phyloP scores from a whole-genome alignment of 1,140 invertebrate species.

The Centruroides vittatus region DNA sequence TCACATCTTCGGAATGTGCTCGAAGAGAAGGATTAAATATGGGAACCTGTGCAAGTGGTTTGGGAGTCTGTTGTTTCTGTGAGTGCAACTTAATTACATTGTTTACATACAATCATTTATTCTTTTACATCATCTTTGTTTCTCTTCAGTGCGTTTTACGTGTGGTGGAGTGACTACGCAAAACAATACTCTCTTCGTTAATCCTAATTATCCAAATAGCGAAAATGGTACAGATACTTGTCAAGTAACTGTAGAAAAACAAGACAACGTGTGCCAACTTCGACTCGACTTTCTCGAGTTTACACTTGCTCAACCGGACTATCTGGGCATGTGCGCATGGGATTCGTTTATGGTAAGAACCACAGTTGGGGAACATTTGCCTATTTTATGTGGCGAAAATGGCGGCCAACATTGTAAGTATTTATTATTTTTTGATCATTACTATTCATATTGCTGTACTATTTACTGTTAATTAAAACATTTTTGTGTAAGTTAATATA shows the following conservation, averaged over 20 bases:
- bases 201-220: slow-evolving; percentile 57
- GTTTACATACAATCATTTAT: not conserved
- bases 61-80: slow-evolving; percentile 74
- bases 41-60: slow-evolving; percentile 53
- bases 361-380: slow-evolving; percentile 41
- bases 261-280: slow-evolving; percentile 57
- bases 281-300: slow-evolving; percentile 62
- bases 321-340: slow-evolving; percentile 49
- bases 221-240: slow-evolving; percentile 53
- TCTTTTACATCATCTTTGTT: not conserved
- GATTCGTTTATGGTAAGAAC: slow-evolving; percentile 57
- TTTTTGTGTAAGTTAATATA: not conserved
- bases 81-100: slow-evolving; percentile 31
- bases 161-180: slow-evolving; percentile 58
- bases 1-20: slow-evolving; percentile 50
- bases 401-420: slow-evolving; percentile 63
- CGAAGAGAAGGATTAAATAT: slow-evolving; percentile 40
- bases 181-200: slow-evolving; percentile 73
- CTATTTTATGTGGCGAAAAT: slow-evolving; percentile 62
- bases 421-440: not conserved
- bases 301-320: slow-evolving; percentile 51
- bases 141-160: slow-evolving; percentile 37
- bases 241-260: slow-evolving; percentile 47
- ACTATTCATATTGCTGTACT: not conserved
- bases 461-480: not conserved